These are phyloP conservation scores for Euleptes europaea DNA, from an alignment of 2,113 vertebrate genomes.

Conservation along the genomic window DNA sequence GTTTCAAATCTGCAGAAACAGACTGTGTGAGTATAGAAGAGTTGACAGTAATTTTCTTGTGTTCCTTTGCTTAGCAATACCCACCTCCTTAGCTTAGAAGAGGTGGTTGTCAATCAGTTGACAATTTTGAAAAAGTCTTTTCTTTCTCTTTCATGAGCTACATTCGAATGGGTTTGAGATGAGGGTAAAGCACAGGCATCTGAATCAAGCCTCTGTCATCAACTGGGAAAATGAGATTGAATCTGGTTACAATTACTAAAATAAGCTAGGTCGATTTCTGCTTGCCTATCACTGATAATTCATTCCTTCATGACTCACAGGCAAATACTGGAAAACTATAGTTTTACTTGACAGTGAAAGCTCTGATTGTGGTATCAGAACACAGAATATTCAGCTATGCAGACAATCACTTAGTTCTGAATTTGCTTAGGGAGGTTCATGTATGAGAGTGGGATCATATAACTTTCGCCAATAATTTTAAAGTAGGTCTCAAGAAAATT, in stretches of 20 bases:
- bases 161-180: neutral
- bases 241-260: neutral
- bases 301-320: neutral
- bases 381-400: too few species aligned
- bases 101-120: neutral
- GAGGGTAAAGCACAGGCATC: neutral
- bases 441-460: too few species aligned
- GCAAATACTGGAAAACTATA: neutral
- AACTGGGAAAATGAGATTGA: neutral
- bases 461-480: too few species aligned
- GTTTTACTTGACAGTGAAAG: too few species aligned
- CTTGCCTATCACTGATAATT: neutral
- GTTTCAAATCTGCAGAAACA: slow-evolving; percentile 19
- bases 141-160: neutral
- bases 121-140: neutral
- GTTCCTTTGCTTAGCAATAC: neutral
- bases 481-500: too few species aligned
- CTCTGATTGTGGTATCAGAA: too few species aligned
- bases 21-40: slow-evolving; percentile 23
- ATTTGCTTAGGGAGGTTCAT: too few species aligned
- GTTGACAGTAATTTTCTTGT: slow-evolving; percentile 39
- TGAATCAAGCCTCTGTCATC: slow-evolving; percentile 15
- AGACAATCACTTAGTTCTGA: too few species aligned
- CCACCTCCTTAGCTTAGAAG: neutral
- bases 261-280: neutral